A percentile compares a stretch with the other conserved stretches of the same genome.
Conservation (phyloP, 2,113 vertebrate genomes). For the Athene cunicularia region DNA sequence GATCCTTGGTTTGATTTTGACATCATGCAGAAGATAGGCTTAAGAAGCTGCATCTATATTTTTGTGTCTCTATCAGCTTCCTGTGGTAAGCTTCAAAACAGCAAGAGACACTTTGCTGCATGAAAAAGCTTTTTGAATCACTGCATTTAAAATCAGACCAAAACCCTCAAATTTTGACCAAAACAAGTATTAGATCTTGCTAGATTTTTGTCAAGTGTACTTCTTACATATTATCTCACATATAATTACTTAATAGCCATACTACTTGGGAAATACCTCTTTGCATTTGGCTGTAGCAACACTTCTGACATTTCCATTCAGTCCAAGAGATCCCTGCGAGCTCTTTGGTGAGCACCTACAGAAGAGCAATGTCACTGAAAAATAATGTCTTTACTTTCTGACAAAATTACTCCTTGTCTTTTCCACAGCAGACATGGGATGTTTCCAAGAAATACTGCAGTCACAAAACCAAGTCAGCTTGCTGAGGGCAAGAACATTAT, state of each 20-base stretch:
- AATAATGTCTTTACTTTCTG: background rate
- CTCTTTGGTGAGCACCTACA: background rate
- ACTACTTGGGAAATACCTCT: background rate
- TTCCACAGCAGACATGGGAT: background rate
- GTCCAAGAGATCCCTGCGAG: fast-evolving
- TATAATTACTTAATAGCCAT: background rate
- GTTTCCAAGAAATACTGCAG: background rate
- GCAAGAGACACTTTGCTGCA: background rate
- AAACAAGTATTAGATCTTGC: fast-evolving
- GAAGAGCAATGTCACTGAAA: background rate
- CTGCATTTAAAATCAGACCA: background rate
- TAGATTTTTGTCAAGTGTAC: background rate
- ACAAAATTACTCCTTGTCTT: background rate
- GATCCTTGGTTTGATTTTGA: background rate
- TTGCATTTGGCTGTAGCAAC: background rate
- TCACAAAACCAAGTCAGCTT: background rate
- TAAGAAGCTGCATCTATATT: background rate
- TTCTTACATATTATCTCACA: background rate
- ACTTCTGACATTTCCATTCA: background rate
- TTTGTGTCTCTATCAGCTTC: background rate
- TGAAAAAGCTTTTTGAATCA: background rate
- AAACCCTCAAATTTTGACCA: background rate
- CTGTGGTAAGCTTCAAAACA: background rate
- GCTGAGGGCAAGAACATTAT: background rate
- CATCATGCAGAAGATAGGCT: background rate